These are phyloP conservation scores for Harpagoxenus sublaevis DNA, from an alignment of 2,888 invertebrate genomes.

Conservation along the genomic window DNA sequence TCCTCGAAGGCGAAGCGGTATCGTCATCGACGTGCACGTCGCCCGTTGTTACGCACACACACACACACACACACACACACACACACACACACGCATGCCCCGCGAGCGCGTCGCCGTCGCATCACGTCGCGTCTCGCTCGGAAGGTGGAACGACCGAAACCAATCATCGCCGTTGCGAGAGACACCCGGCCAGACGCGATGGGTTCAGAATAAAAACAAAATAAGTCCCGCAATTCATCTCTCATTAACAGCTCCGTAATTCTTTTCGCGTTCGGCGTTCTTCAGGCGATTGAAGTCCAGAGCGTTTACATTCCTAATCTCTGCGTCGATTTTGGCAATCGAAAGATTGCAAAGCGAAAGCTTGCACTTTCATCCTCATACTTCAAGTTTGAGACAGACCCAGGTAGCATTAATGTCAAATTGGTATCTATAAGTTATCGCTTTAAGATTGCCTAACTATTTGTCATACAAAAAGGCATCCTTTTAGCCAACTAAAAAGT, in stretches of 20 bases:
- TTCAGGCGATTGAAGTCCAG: background rate
- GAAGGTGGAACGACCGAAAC: constrained; percentile 22
- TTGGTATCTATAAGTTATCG: too few relatives aligned
- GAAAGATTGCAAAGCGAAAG: too few relatives aligned
- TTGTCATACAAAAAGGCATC: too few relatives aligned
- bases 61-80: background rate
- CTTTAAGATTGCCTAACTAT: too few relatives aligned
- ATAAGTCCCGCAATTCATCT: background rate
- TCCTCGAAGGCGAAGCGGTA: constrained; percentile 27
- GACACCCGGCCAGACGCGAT: background rate
- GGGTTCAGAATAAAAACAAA: background rate
- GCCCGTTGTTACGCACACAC: constrained; percentile 14
- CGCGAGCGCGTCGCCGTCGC: background rate
- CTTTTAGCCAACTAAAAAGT: too few relatives aligned
- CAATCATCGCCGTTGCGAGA: constrained; percentile 15
- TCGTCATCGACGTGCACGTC: constrained; percentile 7
- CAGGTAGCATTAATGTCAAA: too few relatives aligned
- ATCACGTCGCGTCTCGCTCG: constrained; percentile 11
- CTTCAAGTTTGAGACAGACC: background rate
- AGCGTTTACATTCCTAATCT: background rate
- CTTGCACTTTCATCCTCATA: background rate
- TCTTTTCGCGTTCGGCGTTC: background rate
- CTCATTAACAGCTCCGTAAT: background rate
- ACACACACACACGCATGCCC: too few relatives aligned
- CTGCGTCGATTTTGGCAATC: background rate